These are phyloP conservation scores for Operophtera brumata DNA, from an alignment of 2,888 invertebrate genomes.

Conservation along the genomic window DNA sequence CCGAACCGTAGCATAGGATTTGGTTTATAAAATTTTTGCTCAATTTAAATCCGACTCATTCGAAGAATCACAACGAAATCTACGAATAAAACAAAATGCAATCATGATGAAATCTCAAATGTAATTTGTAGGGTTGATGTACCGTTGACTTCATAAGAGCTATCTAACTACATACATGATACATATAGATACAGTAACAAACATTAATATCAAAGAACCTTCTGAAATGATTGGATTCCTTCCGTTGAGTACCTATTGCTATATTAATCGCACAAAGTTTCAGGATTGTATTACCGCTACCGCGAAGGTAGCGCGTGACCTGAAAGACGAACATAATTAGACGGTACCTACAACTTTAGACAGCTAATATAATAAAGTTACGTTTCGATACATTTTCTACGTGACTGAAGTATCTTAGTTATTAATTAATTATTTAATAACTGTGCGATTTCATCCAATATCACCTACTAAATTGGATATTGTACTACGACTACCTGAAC, in stretches of 20 bases:
- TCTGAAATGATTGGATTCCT: constrained; percentile 1
- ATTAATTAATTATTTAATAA: constrained; percentile 9
- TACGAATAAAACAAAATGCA: not conserved
- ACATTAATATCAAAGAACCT: not conserved
- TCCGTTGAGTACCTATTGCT: constrained; percentile 8
- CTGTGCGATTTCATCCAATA: constrained; percentile 9
- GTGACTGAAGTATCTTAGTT: constrained; percentile 16
- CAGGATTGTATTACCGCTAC: constrained; percentile 39
- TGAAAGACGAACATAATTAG: constrained; percentile 39
- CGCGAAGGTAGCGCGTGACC: constrained; percentile 41
- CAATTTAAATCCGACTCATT: not conserved
- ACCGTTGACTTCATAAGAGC: not conserved
- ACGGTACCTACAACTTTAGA: constrained; percentile 25
- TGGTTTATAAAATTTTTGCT: not conserved
- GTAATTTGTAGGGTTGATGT: not conserved
- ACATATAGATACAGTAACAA: not conserved
- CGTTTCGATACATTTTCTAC: constrained; percentile 23
- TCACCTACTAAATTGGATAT: constrained; percentile 16
- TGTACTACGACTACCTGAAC: not conserved
- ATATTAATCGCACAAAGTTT: constrained; percentile 44
- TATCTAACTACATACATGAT: not conserved
- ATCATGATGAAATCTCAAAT: no score
- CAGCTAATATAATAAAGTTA: constrained; percentile 17
- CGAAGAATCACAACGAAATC: not conserved
- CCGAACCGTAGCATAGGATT: not conserved